phyloP scores from a whole-genome alignment of 2,888 invertebrate genomes.

The Vanessa cardui region DNA sequence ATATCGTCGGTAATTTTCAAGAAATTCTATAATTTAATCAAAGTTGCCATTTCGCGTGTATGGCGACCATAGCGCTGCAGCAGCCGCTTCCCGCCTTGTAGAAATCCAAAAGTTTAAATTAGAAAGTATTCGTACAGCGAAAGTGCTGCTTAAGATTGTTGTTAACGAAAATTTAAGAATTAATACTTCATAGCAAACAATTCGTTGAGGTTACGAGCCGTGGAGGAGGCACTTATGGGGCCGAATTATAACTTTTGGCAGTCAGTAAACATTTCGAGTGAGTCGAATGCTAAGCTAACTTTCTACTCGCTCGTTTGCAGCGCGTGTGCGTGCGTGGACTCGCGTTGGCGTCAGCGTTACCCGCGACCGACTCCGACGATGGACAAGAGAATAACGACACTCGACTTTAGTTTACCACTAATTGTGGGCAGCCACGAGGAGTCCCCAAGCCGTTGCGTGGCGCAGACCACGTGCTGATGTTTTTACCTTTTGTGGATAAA shows the following conservation, averaged over 20 bases:
- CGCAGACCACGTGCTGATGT: no score
- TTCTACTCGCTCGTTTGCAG: conserved; percentile 22
- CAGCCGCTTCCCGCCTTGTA: not conserved
- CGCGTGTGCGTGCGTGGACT: not conserved
- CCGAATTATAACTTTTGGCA: conserved; percentile 23
- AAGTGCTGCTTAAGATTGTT: conserved; percentile 13
- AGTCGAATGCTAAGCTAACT: conserved; percentile 27
- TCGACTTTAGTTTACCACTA: no score
- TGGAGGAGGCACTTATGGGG: not conserved
- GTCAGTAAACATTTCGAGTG: conserved; percentile 17
- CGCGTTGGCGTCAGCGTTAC: no score
- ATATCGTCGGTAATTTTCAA: no score
- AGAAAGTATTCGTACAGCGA: conserved; percentile 28
- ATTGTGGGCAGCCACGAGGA: no score
- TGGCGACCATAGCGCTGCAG: no score
- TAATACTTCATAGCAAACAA: conserved; percentile 11
- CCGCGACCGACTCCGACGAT: not conserved
- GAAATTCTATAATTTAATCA: no score
- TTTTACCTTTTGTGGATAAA: no score
- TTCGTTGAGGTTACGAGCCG: conserved; percentile 17
- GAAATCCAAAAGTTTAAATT: conserved; percentile 19
- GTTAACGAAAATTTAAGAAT: conserved; percentile 8
- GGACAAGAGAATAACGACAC: not conserved
- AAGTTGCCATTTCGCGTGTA: no score
- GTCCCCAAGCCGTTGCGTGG: no score